Evolutionary conservation across 2,113 vertebrate species (phyloP), one percentile per base, ranked within the genome.

Genomic region (Petromus typicus): DNA sequence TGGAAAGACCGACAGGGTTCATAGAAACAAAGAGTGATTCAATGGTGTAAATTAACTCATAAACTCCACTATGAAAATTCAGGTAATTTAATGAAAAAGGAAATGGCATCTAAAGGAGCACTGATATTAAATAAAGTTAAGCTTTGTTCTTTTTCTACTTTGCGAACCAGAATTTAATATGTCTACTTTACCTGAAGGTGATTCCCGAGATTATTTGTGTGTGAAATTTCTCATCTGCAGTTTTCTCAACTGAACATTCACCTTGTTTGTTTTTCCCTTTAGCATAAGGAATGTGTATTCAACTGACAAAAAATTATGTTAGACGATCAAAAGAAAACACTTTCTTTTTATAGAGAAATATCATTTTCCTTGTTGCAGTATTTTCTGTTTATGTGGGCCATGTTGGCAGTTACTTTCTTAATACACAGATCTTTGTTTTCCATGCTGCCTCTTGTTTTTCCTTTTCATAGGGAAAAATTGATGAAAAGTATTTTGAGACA

Each of bases 321-420:
- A 32, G 13, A 45, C n/a, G 18, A 66, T 78, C 54, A 40, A 48
- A 51, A 45, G 86, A n/a, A 88, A 59, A 45, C 56, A 34, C 45
- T 91, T 93, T 45, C 9, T 67, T 83, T 86, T 73, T 18, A 84
- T 75, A 43, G 97, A 25, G 71, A 93, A 83, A 40, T 86, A 12
- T 75, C 32, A n/a, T n/a, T 90, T 83, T 84, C 84, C 20, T 73
- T 75, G 2, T 37, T 76, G 51, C 8, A 0, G 25, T 86, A 27
- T 37, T 14, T 82, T 86, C n/a, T 71, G 59, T 67, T 66, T 66
- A 51, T 67, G 57, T 92, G 30, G 30, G 34, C 16, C 67, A 37
- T n/a, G 9, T 51, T 91, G 84, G 8, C 2, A 82, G 51, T 40
- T 37, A 66, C 66, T 91, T 95, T 93, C 27, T 75, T 91, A 89